Evolutionary conservation across 37 sponge, comb jelly and placozoan genomes (phyloP).

Genomic region (Ianthella basta): DNA sequence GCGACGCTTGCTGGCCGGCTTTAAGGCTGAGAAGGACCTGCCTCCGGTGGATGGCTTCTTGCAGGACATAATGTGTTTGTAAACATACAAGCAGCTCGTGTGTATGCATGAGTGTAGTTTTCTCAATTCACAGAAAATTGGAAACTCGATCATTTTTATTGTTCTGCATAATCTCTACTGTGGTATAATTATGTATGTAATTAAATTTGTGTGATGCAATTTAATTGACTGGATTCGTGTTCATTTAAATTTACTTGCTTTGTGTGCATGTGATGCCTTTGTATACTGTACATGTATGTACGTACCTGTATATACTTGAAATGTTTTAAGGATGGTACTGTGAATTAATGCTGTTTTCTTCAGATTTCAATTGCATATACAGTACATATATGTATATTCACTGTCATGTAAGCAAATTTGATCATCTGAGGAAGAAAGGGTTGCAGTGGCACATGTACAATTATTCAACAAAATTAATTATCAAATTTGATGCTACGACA

Average conservation of each 20-base stretch:
- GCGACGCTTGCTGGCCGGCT: not conserved
- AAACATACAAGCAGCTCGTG: not conserved
- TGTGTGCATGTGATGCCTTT: not conserved
- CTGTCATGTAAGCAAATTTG: not conserved
- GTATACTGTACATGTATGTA: not conserved
- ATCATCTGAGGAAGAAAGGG: too few relatives aligned
- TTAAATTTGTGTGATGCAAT: not conserved
- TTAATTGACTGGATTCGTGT: not conserved
- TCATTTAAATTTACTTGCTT: not conserved
- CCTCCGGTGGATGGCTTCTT: slow-evolving; percentile 1
- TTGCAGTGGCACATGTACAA: too few relatives aligned
- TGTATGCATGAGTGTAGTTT: not conserved
- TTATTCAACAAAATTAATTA: too few relatives aligned
- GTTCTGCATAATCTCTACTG: not conserved
- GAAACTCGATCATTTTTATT: not conserved
- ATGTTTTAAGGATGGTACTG: not conserved
- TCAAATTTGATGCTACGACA: too few relatives aligned
- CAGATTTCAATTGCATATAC: not conserved
- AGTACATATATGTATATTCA: not conserved
- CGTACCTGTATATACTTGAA: not conserved
- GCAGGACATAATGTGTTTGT: slow-evolving; percentile 10
- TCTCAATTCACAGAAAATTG: not conserved
- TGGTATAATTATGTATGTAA: not conserved
- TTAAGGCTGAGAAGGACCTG: not conserved
- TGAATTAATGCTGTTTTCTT: not conserved